These are phyloP conservation scores for Amblyopsis rosae DNA, from an alignment of 2,113 vertebrate genomes.

Conservation along the genomic window DNA sequence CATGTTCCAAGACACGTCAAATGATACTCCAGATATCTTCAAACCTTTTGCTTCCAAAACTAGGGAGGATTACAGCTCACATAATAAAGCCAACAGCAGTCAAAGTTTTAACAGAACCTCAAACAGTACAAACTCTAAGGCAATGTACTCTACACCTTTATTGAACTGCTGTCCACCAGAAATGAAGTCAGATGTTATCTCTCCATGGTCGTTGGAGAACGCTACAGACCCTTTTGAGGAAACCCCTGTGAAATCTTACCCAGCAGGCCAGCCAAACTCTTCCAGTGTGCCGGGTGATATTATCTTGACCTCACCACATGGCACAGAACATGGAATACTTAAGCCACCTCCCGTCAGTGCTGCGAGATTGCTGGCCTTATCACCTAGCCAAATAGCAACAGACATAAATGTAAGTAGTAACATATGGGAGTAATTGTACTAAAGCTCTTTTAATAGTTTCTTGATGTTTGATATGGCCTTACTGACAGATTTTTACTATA, in stretches of 20 bases:
- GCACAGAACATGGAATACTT: constrained; percentile 33
- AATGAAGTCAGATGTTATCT: not conserved
- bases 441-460: no score
- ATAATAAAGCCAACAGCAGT: not conserved
- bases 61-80: not conserved
- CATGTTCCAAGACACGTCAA: constrained; percentile 27
- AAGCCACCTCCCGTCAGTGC: constrained; percentile 43
- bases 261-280: not conserved
- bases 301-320: constrained; percentile 41
- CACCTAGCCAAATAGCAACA: constrained; percentile 1
- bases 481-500: no score
- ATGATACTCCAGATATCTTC: constrained; percentile 37
- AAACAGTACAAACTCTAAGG: not conserved
- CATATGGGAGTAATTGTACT: not conserved
- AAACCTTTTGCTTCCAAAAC: not conserved
- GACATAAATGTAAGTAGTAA: constrained; percentile 40
- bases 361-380: constrained; percentile 9
- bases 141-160: not conserved
- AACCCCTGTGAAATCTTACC: not conserved
- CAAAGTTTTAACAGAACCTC: constrained; percentile 8
- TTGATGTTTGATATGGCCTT: no score
- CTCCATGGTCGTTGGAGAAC: not conserved
- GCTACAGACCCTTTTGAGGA: constrained; percentile 11
- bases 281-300: not conserved
- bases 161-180: not conserved